These are phyloP conservation scores for Cephus cinctus DNA, from an alignment of 1,140 invertebrate species.

Conservation along the genomic window DNA sequence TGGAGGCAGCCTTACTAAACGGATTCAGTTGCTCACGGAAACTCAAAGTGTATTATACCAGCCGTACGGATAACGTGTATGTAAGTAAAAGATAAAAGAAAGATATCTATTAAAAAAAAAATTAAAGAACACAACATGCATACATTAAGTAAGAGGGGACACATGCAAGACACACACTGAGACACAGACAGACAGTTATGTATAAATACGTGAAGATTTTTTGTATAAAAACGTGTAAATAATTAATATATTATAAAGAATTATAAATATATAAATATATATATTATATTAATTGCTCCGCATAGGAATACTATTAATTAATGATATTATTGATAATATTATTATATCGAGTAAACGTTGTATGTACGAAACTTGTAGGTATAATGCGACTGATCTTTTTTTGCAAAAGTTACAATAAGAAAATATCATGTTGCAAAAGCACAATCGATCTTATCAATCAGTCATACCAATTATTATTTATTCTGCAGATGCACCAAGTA, in stretches of 20 bases:
- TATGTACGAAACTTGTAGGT: background rate
- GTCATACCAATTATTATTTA: background rate
- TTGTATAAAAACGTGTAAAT: conserved; percentile 48
- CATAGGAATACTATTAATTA: background rate
- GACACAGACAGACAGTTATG: conserved; percentile 34
- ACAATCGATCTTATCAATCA: background rate
- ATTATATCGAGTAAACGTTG: background rate
- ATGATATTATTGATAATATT: background rate
- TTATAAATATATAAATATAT: conserved; percentile 24
- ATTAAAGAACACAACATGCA: background rate
- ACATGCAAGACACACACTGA: background rate
- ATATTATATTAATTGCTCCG: background rate
- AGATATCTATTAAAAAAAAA: conserved; percentile 28
- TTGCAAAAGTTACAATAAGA: background rate
- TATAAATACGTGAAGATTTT: conserved; percentile 49
- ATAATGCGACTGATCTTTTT: background rate
- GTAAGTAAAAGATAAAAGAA: conserved; percentile 28
- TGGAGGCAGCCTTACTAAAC: conserved; percentile 27
- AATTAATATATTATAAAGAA: conserved; percentile 42
- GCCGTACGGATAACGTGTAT: conserved; percentile 27
- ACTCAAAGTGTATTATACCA: conserved; percentile 44
- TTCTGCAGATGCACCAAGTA: background rate
- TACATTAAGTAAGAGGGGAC: background rate
- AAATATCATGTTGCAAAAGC: background rate
- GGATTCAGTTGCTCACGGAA: conserved; percentile 36